Percentiles rank a stretch among this genome's conserved stretches.
Conservation (phyloP, 2,888 invertebrate species). For the Drosophila nr. perissopoda region DNA sequence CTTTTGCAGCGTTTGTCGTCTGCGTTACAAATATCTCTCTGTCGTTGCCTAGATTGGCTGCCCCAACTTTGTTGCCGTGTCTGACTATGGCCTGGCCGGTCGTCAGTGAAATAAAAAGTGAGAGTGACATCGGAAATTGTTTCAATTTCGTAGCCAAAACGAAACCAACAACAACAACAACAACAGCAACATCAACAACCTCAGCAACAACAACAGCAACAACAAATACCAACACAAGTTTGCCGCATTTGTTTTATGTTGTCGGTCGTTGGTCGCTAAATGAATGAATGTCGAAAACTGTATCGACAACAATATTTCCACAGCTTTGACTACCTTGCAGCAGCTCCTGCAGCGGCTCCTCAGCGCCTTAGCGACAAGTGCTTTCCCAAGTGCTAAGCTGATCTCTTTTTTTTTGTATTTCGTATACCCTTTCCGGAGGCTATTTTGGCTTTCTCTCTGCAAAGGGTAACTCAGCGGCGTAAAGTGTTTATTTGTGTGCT, state of each 20-base stretch:
- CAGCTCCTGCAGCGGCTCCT: slow-evolving; percentile 28
- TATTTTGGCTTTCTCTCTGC: not conserved
- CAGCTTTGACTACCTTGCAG: slow-evolving; percentile 27
- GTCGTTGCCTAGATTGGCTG: slow-evolving; percentile 75
- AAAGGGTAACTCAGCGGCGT: not conserved
- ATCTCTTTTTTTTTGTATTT: slow-evolving; percentile 1
- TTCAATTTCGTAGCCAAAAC: slow-evolving; percentile 81
- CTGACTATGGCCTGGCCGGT: slow-evolving; percentile 46
- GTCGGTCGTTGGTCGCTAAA: slow-evolving; percentile 71
- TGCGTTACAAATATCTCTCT: slow-evolving; percentile 69
- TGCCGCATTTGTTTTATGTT: slow-evolving; percentile 57
- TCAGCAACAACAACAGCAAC: slow-evolving; percentile 32
- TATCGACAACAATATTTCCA: slow-evolving; percentile 80
- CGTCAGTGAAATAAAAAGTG: slow-evolving; percentile 81
- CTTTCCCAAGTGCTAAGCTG: slow-evolving; percentile 58
- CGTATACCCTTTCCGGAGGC: not conserved
- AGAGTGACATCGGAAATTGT: slow-evolving; percentile 85
- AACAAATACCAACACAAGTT: slow-evolving; percentile 42
- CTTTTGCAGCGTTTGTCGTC: slow-evolving; percentile 62
- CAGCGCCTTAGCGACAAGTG: slow-evolving; percentile 49
- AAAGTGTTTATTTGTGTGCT: no score
- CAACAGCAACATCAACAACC: slow-evolving; percentile 33
- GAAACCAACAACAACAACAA: slow-evolving; percentile 67
- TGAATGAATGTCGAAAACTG: slow-evolving; percentile 84
- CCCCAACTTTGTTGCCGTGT: slow-evolving; percentile 34